Evolutionary conservation across 1,140 invertebrate genomes (phyloP).

Genomic region (Drosophila lacertosa): DNA sequence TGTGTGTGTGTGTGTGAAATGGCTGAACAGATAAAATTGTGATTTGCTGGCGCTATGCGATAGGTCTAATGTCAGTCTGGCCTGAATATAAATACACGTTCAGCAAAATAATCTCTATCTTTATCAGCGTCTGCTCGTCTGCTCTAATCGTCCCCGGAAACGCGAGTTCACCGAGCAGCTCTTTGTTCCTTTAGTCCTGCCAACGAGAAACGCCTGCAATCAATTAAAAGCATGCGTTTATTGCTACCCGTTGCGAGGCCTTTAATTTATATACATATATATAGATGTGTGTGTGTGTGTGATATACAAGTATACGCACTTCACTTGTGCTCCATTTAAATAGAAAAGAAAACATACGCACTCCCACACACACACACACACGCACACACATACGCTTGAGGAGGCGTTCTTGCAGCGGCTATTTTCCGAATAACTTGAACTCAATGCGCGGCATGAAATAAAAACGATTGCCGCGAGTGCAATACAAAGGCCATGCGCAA

Average conservation of each 20-base stretch:
- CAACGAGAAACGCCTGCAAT: conserved; percentile 33
- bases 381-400: conserved; percentile 13
- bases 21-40: neutral
- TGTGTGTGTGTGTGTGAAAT: neutral
- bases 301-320: conserved; percentile 71
- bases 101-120: conserved; percentile 1
- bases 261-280: conserved; percentile 73
- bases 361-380: conserved; percentile 20
- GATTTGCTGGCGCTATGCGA: neutral
- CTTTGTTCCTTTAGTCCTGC: neutral
- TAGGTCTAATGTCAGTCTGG: neutral
- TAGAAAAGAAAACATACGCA: conserved; percentile 73
- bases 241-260: conserved; percentile 27
- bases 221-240: conserved; percentile 57
- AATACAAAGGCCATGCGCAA: conserved; percentile 64
- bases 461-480: conserved; percentile 64
- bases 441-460: conserved; percentile 76
- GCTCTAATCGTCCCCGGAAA: conserved; percentile 18
- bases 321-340: conserved; percentile 82
- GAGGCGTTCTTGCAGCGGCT: conserved; percentile 56
- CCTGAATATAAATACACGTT: neutral
- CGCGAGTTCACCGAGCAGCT: conserved; percentile 48
- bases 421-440: conserved; percentile 82
- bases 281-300: neutral
- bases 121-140: neutral